Base-by-base conservation (phyloP, 2,888 invertebrate genomes). In the Choreutis nemorana region DNA sequence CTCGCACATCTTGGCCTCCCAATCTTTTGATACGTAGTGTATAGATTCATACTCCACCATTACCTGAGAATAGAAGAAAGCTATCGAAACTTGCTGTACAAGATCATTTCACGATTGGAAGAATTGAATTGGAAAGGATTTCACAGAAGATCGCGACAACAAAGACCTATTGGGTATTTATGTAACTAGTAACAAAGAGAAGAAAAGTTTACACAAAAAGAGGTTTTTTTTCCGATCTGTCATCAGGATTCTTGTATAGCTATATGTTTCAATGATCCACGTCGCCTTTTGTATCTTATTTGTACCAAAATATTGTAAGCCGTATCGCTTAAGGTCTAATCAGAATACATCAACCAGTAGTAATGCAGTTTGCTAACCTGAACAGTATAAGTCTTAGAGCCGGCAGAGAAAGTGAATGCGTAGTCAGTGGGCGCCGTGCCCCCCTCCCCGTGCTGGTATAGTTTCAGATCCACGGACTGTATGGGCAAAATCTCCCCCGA, bases 381-480 rank as follows among this genome's bases (percentile, higher is more conserved):
- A 0, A 85, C 81, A 18, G 81, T 80, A 41, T 83, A 84, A 2
- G 66, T 60, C 18, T 70, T 55, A 2, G 80, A 79, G 0, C 79
- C 78, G 0, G 87, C 87, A 28, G 71, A 52, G 40, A 87, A 84
- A 3, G 68, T 67, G 52, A 89, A 88, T 8, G 83, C 85, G 48
- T 87, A 82, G 52, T 87, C 85, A 14, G 57, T 66, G 0, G 87
- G 87, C 1, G 87, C 83, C 0, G 37, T 48, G 0, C 89, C 89
- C 18, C 75, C 77, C 52, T 89, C 89, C 0, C 88, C 89, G 42
- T 87, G 86, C 28, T 86, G 82, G 50, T 86, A 86, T 4, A 89
- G 57, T 35, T 82, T 64, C 31, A 88, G 61, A 39, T 87, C 85
- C 23, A 84, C 83, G 54, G 80, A 78, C 31, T 84, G 80, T 2